These are phyloP conservation scores for Mesochorus sp. DNA, from an alignment of 2,888 invertebrate genomes.

Conservation along the genomic window DNA sequence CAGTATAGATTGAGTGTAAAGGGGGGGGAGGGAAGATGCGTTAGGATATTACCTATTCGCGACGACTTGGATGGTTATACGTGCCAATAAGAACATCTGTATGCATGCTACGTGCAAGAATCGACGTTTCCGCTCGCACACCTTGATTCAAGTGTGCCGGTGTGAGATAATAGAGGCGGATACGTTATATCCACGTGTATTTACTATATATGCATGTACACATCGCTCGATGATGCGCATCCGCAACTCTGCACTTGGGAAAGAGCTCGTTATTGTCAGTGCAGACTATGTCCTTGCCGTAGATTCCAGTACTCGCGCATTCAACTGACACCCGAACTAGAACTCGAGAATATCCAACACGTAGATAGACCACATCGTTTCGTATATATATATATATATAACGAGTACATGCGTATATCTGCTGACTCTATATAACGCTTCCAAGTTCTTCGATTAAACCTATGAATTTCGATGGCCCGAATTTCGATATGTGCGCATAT, in stretches of 20 bases:
- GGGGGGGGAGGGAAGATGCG: too few species aligned
- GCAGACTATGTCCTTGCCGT: neutral
- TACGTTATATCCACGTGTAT: neutral
- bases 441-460: slow-evolving; percentile 50
- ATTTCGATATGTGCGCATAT: too few species aligned
- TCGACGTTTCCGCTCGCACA: neutral
- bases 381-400: neutral
- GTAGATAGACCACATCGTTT: slow-evolving; percentile 31
- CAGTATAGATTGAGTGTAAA: too few species aligned
- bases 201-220: neutral
- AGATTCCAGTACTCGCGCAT: neutral
- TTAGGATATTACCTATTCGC: too few species aligned
- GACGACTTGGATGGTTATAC: neutral
- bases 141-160: neutral
- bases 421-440: too few species aligned
- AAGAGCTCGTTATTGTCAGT: slow-evolving; percentile 4
- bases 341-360: slow-evolving; percentile 33
- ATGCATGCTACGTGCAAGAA: neutral
- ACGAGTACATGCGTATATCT: too few species aligned
- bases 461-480: slow-evolving; percentile 48
- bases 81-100: neutral
- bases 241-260: neutral
- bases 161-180: neutral
- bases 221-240: neutral
- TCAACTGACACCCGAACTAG: neutral